phyloP scores from a whole-genome alignment of 2,113 vertebrate species.

The Lamprologus ornatipinnis region DNA sequence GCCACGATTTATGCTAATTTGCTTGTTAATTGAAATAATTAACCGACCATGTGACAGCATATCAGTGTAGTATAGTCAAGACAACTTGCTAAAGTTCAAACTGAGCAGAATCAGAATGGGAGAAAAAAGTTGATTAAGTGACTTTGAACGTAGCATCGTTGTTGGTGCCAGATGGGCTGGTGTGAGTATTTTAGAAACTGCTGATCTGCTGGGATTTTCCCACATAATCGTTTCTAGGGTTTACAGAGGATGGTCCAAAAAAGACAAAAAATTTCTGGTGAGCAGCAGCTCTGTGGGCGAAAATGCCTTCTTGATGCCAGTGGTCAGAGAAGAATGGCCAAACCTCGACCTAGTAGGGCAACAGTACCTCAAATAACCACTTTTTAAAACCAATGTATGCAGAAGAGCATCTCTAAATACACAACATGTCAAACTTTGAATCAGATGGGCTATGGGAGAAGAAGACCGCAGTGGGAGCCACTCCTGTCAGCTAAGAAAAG shows the following conservation, averaged over 20 bases:
- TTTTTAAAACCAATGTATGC: neutral
- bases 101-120: neutral
- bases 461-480: neutral
- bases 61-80: neutral
- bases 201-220: neutral
- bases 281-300: neutral
- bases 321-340: neutral
- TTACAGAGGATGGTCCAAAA: neutral
- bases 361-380: neutral
- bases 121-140: neutral
- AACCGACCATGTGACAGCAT: neutral
- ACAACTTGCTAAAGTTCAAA: neutral
- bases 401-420: neutral
- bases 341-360: neutral
- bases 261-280: neutral
- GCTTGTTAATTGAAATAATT: neutral
- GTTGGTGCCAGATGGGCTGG: neutral
- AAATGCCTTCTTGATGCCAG: neutral
- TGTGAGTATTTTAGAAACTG: neutral
- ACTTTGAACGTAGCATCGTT: neutral
- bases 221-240: neutral
- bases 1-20: neutral
- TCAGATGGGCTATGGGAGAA: neutral
- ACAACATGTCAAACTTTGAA: neutral
- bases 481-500: neutral